Percentiles rank a stretch among this genome's conserved stretches.
Evolutionary conservation across 2,888 invertebrate species (phyloP).

Genomic region (Lordiphosa andalusiaca): DNA sequence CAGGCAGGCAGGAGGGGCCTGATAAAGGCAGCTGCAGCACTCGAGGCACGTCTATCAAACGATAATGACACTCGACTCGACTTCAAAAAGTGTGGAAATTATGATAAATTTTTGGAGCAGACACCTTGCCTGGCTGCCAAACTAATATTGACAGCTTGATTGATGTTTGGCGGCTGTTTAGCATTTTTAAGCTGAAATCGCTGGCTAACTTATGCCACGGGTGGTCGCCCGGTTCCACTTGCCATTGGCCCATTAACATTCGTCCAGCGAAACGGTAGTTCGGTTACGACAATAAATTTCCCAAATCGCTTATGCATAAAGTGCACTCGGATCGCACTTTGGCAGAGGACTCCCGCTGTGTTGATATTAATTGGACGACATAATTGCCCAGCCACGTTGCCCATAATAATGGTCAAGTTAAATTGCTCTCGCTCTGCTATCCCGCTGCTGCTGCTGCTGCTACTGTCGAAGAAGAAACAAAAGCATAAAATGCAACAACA

Average conservation of each 20-base stretch:
- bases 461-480: neutral
- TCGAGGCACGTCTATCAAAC: conserved; percentile 60
- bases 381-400: conserved; percentile 78
- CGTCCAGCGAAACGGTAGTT: conserved; percentile 35
- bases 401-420: conserved; percentile 75
- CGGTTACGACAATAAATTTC: conserved; percentile 67
- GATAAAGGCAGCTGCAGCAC: conserved; percentile 18
- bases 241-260: conserved; percentile 9
- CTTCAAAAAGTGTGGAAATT: conserved; percentile 65
- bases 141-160: conserved; percentile 67
- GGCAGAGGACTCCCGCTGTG: conserved; percentile 63
- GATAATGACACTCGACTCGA: conserved; percentile 48
- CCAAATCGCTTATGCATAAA: conserved; percentile 66
- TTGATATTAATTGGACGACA: conserved; percentile 79
- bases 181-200: conserved; percentile 51
- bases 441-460: conserved; percentile 17
- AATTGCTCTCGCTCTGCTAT: conserved; percentile 72
- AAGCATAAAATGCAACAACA: neutral
- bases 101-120: conserved; percentile 67
- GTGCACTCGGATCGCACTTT: conserved; percentile 27
- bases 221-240: conserved; percentile 23
- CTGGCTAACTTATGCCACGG: conserved; percentile 32
- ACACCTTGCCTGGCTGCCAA: conserved; percentile 65
- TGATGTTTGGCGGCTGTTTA: conserved; percentile 49
- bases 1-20: conserved; percentile 10